Base-by-base conservation (phyloP, 2,888 invertebrate genomes). In the Hyppa rectilinea region DNA sequence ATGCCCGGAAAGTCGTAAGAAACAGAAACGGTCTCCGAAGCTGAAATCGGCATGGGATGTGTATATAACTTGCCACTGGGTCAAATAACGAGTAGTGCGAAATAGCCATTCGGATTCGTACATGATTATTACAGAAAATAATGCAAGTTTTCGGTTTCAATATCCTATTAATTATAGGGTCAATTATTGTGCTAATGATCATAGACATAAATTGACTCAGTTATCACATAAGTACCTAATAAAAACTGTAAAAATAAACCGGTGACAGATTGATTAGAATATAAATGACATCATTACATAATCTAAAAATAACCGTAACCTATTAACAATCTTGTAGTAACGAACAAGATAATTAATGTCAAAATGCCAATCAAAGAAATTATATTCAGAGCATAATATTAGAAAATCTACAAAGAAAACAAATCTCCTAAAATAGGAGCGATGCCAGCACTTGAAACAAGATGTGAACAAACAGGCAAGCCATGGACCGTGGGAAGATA, bases 401-500 rank as follows among this genome's bases (percentile, higher is more conserved):
- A 36, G 9, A 36, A 10, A 10, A 36, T 7, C 43, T 36, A 38
- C n/a, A 29, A 40, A 61, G 17, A 61, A n/a, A 17, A 26, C 4
- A 34, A 50, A 34, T 26, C 31, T 34, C 12, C 12, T 2, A 0
- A 50, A 29, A 14, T 36, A 34, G 3, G 10, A 70, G 43, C 12
- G 2, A 62, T 26, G 47, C 36, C 38, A 29, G 17, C 31, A 40
- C 17, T 17, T 14, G 12, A 17, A 10, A 58, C 23, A 20, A 12
- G 40, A 23, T 26, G 20, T 40, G 36, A 26, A 9, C 36, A 49
- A 72, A 40, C 12, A 47, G 14, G 0, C 47, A 29, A 23, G 29
- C 0, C 17, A 40, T 68, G 62, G 26, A 64, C 69, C 78, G 82
- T 83, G 82, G 70, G 83, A 82, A 82, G 56, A 23, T 14, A 40